Evolutionary conservation across 2,888 invertebrate genomes (phyloP).

Genomic region (Altica lythri): DNA sequence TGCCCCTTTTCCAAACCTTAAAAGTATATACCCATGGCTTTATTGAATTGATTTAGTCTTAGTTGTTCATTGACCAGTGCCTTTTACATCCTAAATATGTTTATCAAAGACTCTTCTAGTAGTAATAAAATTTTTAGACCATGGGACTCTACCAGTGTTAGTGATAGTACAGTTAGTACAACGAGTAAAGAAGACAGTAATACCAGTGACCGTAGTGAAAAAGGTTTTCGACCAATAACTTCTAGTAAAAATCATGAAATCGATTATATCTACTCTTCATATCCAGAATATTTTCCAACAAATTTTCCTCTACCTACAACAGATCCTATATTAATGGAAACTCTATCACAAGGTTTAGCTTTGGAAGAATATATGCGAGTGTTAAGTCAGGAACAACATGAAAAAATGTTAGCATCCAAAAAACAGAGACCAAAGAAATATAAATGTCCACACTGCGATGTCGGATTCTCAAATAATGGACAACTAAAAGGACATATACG

Average conservation of each 20-base stretch:
- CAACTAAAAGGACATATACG: constrained; percentile 90
- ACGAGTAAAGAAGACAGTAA: constrained; percentile 54
- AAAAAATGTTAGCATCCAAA: constrained; percentile 67
- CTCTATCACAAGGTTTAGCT: constrained; percentile 57
- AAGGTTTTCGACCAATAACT: constrained; percentile 39
- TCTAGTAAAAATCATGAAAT: no score
- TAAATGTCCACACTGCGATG: constrained; percentile 86
- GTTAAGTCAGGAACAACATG: constrained; percentile 72
- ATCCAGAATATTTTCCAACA: no score
- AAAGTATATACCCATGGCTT: constrained; percentile 51
- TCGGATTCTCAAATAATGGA: constrained; percentile 92
- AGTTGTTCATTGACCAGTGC: constrained; percentile 28
- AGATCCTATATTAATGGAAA: constrained; percentile 52
- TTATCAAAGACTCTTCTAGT: constrained; percentile 35
- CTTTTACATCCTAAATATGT: constrained; percentile 33
- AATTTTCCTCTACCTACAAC: constrained; percentile 41
- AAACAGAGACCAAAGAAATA: constrained; percentile 90
- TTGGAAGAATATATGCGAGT: constrained; percentile 75
- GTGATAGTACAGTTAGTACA: constrained; percentile 61
- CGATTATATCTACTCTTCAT: no score
- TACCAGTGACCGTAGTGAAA: constrained; percentile 7
- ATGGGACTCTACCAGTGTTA: constrained; percentile 41
- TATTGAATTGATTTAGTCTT: constrained; percentile 53
- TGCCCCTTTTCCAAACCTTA: constrained; percentile 47
- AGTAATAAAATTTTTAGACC: constrained; percentile 46